These are phyloP conservation scores for Xanthia icteritia DNA, from an alignment of 2,888 invertebrate genomes.

Conservation along the genomic window DNA sequence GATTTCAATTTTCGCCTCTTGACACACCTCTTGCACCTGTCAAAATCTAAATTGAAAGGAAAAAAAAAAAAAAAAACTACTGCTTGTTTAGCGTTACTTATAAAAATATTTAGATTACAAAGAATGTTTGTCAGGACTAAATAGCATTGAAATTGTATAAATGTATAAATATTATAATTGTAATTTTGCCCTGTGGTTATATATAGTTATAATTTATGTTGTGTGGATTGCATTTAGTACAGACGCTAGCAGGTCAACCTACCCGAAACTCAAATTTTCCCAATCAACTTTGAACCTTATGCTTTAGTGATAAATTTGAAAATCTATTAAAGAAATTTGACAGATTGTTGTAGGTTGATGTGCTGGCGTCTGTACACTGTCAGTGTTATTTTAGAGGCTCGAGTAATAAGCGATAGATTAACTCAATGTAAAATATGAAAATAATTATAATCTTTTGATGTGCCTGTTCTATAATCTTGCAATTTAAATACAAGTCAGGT, in stretches of 20 bases:
- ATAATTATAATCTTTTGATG: constrained; percentile 24
- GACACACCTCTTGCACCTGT: constrained; percentile 7
- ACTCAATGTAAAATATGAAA: constrained; percentile 6
- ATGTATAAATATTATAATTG: constrained; percentile 57
- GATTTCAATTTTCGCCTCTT: not conserved
- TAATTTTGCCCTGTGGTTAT: constrained; percentile 42
- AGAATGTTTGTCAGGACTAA: constrained; percentile 4
- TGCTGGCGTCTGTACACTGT: too few relatives aligned
- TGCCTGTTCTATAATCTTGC: constrained; percentile 16
- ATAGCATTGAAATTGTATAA: constrained; percentile 46
- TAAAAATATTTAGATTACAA: constrained; percentile 11
- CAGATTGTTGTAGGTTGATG: too few relatives aligned
- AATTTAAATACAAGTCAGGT: constrained; percentile 6
- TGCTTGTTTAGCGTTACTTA: constrained; percentile 18
- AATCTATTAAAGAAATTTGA: too few relatives aligned
- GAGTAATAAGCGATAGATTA: constrained; percentile 25
- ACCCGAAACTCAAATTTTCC: too few relatives aligned
- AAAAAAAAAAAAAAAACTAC: not conserved
- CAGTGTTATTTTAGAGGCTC: constrained; percentile 38
- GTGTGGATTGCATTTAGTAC: constrained; percentile 68
- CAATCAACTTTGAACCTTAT: too few relatives aligned
- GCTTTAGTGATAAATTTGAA: too few relatives aligned
- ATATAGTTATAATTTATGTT: constrained; percentile 53
- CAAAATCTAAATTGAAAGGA: not conserved
- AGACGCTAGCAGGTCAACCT: too few relatives aligned